These are phyloP conservation scores for Oryctes rhinoceros DNA, from an alignment of 1,140 invertebrate species.

Conservation along the genomic window DNA sequence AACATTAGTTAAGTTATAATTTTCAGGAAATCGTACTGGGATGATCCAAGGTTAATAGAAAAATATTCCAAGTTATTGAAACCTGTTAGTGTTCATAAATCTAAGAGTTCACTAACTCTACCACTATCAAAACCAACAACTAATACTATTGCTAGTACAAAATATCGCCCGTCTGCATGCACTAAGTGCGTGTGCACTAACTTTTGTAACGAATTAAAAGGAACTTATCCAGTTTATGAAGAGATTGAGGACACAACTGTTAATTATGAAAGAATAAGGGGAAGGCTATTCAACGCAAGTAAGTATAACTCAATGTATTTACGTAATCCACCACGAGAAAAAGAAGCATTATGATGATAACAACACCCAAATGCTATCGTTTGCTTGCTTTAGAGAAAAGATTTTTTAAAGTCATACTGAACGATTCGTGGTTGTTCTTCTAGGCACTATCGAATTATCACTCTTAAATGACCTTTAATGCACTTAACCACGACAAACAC, in stretches of 20 bases:
- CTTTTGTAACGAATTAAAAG: not conserved
- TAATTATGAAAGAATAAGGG: not conserved
- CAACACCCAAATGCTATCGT: no score
- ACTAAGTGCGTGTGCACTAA: not conserved
- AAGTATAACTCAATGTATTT: not conserved
- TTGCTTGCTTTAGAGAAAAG: no score
- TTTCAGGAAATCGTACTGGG: slow-evolving; percentile 37
- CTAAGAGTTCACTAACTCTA: slow-evolving; percentile 31
- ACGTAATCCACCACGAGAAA: no score
- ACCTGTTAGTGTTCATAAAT: slow-evolving; percentile 28
- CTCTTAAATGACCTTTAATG: no score
- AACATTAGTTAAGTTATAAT: no score
- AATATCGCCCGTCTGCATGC: not conserved
- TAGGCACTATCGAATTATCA: no score
- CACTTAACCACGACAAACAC: no score
- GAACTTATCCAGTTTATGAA: not conserved
- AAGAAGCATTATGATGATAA: no score
- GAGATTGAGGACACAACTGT: not conserved
- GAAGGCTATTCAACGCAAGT: slow-evolving; percentile 1
- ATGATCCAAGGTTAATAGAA: slow-evolving; percentile 36
- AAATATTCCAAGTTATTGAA: slow-evolving; percentile 33
- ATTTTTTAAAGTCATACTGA: no score
- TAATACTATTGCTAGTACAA: not conserved
- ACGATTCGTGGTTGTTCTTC: no score
- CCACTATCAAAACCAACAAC: slow-evolving; percentile 2